Evolutionary conservation across 2,113 vertebrate species (phyloP).

Genomic region (Pyrgilauda ruficollis): DNA sequence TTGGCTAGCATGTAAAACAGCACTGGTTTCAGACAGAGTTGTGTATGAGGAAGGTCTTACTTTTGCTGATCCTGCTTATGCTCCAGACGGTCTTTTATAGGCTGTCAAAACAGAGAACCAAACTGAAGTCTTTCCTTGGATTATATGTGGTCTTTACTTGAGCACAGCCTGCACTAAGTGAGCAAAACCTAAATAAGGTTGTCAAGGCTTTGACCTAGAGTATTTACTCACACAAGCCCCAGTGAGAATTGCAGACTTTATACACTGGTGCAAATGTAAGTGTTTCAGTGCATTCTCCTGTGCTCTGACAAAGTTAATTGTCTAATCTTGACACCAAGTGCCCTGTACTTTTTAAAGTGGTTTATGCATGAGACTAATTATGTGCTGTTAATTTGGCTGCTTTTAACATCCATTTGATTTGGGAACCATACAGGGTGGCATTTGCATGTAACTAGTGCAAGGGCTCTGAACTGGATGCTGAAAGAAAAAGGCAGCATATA

Average conservation of each 20-base stretch:
- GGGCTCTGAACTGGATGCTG: conserved; percentile 1
- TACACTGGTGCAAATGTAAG: conserved; percentile 35
- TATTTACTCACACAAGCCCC: conserved; percentile 41
- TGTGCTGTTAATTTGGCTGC: conserved; percentile 71
- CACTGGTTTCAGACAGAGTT: not conserved
- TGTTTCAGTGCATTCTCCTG: not conserved
- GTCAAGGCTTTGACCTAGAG: conserved; percentile 55
- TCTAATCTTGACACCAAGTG: conserved; percentile 66
- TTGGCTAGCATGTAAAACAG: not conserved
- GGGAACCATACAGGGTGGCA: conserved; percentile 32
- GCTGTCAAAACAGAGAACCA: conserved; percentile 20
- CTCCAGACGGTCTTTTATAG: not conserved
- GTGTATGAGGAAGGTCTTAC: not conserved
- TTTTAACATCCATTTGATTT: conserved; percentile 66
- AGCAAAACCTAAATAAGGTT: conserved; percentile 58
- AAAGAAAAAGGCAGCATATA: not conserved
- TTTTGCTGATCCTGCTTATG: conserved; percentile 9
- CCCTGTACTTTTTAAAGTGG: conserved; percentile 68
- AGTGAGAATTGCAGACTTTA: conserved; percentile 36
- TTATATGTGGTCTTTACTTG: conserved; percentile 29
- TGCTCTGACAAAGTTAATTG: conserved; percentile 70
- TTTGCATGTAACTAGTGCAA: conserved; percentile 57
- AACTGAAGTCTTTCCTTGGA: not conserved
- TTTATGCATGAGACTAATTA: conserved; percentile 77
- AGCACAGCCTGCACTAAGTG: conserved; percentile 32